Percentiles rank a stretch among this genome's conserved stretches.
These are phyloP conservation scores for Salticus scenicus DNA, from an alignment of 2,888 invertebrate genomes.

Conservation along the genomic window DNA sequence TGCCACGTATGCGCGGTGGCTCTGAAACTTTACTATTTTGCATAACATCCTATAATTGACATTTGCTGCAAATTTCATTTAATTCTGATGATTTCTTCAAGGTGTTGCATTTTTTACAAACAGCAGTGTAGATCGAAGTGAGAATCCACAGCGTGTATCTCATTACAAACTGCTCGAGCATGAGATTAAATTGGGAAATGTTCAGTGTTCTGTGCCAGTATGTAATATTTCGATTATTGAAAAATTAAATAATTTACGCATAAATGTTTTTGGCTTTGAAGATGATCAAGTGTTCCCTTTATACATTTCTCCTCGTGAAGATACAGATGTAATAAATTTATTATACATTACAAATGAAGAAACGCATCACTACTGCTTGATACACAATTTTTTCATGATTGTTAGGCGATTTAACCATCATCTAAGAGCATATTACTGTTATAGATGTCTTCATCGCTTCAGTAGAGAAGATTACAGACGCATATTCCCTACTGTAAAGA, in stretches of 20 bases:
- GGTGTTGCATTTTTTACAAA: too few relatives aligned
- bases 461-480: not conserved
- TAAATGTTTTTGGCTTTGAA: not conserved
- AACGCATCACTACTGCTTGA: not conserved
- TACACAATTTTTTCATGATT: not conserved
- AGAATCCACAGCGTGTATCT: not conserved
- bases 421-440: not conserved
- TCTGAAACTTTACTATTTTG: too few relatives aligned
- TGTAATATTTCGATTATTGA: not conserved
- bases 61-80: too few relatives aligned
- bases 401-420: not conserved
- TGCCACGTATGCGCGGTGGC: too few relatives aligned
- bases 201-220: not conserved
- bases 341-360: not conserved
- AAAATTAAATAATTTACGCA: not conserved
- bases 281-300: not conserved
- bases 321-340: not conserved
- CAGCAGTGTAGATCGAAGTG: too few relatives aligned
- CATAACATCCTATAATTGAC: too few relatives aligned
- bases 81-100: too few relatives aligned
- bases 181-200: not conserved
- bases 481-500: not conserved
- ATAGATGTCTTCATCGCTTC: conserved; percentile 16
- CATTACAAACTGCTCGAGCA: not conserved
- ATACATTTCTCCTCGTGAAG: not conserved